Base-by-base conservation (phyloP, 1,140 invertebrate genomes). In the Thalassaphorura encarpata region DNA sequence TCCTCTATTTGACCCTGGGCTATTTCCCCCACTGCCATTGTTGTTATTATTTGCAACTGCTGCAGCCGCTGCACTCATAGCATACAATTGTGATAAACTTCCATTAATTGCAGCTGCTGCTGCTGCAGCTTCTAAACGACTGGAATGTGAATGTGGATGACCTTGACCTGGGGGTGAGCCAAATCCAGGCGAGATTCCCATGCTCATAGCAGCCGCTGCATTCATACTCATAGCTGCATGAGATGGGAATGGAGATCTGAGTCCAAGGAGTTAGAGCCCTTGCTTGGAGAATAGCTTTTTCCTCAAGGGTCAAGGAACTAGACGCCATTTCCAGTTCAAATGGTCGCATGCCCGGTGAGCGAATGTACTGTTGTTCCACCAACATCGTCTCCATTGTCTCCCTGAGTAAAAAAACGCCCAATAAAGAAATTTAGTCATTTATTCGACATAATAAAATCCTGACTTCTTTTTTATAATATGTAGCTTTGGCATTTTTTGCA, bases 341-440 rank as follows among this genome's bases (percentile, higher is more conserved):
- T 1, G 83, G 81, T 33, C 83, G 77, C 39, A 85, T 73, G 8
- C 48, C 48, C 0, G 82, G 83, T 54, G 83, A 83, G 45, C 83
- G 78, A 54, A 84, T 70, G 56, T 83, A 80, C 57, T 85, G 82
- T 69, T 85, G 83, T 67, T 85, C 84, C 16, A 82, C 83, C 56
- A 85, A 66, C 83, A 85, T 85, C 16, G 83, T 84, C 68, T 85
- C 83, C 84, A 85, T 87, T 24, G 83, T 87, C 70, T 85, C 83
- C 72, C 83, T 87, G 77, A 66, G 75, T 75, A 69, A 73, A 67
- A 71, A 73, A 69, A 71, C 73, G n/a, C 24, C n/a, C 31, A 49
- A 45, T 54, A 45, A 52, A 45, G 19, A 19, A 39, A 46, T 31
- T 18, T n/a, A n/a, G n/a, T n/a, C n/a, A n/a, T n/a, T n/a, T n/a